These are phyloP conservation scores for Tenebrio molitor DNA, from an alignment of 1,140 invertebrate species.

Conservation along the genomic window DNA sequence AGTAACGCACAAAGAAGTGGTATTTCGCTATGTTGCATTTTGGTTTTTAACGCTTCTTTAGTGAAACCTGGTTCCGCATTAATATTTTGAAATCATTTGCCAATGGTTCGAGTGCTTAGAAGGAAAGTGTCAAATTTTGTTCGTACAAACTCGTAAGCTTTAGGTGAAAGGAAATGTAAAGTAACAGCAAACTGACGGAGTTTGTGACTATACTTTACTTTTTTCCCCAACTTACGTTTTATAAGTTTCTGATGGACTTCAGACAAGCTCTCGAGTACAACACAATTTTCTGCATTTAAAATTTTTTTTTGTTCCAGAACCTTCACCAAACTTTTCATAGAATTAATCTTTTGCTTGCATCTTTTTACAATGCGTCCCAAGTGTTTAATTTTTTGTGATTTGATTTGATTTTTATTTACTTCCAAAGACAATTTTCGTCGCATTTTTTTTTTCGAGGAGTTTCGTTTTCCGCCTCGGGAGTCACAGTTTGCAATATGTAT, in stretches of 20 bases:
- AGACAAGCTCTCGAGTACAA: neutral
- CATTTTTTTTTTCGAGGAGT: neutral
- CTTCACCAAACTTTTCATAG: neutral
- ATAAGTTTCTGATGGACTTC: neutral
- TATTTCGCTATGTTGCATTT: neutral
- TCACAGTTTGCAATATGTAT: too few species aligned
- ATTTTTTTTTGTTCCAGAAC: neutral
- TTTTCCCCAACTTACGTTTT: neutral
- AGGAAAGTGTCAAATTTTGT: slow-evolving; percentile 60
- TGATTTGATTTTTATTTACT: neutral
- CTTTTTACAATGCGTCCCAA: neutral
- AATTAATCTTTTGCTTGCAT: neutral
- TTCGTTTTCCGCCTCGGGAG: neutral
- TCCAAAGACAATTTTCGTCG: neutral
- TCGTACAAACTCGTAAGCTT: slow-evolving; percentile 63
- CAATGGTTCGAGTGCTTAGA: slow-evolving; percentile 60
- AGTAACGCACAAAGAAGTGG: slow-evolving; percentile 36
- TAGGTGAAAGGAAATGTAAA: slow-evolving; percentile 62
- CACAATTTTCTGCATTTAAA: neutral
- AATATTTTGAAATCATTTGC: slow-evolving; percentile 61
- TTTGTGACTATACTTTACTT: neutral
- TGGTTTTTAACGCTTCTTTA: slow-evolving; percentile 41
- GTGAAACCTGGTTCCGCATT: slow-evolving; percentile 52
- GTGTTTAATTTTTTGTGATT: neutral
- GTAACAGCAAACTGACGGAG: slow-evolving; percentile 61